phyloP scores from a whole-genome alignment of 2,888 invertebrate genomes.

The Salpingus planirostris region DNA sequence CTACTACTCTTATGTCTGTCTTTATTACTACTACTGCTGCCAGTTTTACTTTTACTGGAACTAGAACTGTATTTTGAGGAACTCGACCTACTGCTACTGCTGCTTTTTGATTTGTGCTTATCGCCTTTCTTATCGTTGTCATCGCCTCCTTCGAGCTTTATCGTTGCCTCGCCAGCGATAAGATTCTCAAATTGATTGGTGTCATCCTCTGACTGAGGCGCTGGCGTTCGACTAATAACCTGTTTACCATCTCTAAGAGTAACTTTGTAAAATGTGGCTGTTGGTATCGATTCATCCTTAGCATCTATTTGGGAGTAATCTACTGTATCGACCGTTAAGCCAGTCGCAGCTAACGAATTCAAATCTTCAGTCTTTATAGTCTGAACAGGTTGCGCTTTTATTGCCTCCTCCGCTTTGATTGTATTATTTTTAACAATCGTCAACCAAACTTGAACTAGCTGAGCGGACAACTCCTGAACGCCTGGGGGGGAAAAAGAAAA shows the following conservation, averaged over 20 bases:
- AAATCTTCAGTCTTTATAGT: neutral
- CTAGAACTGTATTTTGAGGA: slow-evolving; percentile 10
- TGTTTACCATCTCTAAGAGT: slow-evolving; percentile 66
- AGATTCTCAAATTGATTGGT: neutral
- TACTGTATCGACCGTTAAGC: slow-evolving; percentile 7
- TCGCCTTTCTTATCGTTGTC: slow-evolving; percentile 17
- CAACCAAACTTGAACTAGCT: slow-evolving; percentile 83
- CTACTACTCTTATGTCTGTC: slow-evolving; percentile 27
- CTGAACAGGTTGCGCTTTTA: neutral
- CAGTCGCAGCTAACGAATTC: neutral
- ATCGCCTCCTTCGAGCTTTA: slow-evolving; percentile 7
- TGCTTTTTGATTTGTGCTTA: slow-evolving; percentile 20
- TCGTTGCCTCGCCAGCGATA: too few relatives aligned
- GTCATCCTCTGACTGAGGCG: slow-evolving; percentile 9
- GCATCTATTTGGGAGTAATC: slow-evolving; percentile 9
- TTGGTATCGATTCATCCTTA: slow-evolving; percentile 16
- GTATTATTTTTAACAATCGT: slow-evolving; percentile 74
- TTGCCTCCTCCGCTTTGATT: slow-evolving; percentile 15
- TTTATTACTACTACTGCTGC: slow-evolving; percentile 24
- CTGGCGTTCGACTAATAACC: slow-evolving; percentile 45
- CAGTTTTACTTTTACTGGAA: slow-evolving; percentile 11
- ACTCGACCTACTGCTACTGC: slow-evolving; percentile 20
- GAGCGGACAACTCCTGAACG: slow-evolving; percentile 67
- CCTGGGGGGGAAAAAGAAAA: slow-evolving; percentile 41
- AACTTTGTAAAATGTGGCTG: slow-evolving; percentile 49